Evolutionary conservation across 1,140 invertebrate species (phyloP), one percentile per base, ranked within the genome.

Genomic region (Elymnias hypermnestra): DNA sequence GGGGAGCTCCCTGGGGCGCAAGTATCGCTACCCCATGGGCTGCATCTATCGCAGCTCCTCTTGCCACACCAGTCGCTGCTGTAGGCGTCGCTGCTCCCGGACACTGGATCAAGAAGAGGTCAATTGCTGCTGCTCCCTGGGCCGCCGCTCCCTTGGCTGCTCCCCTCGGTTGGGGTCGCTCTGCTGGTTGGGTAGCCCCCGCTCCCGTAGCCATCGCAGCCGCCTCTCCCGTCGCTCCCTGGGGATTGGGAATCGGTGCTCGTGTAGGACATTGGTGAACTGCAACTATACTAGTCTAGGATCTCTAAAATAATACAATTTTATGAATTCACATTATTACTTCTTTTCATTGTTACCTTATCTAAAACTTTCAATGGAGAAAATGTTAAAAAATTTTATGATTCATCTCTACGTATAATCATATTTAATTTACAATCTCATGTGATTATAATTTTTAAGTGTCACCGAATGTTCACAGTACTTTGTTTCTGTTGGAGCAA

Each of bases 21-120:
- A n/a, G n/a, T n/a, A n/a, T n/a, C n/a, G n/a, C n/a, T n/a, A n/a
- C n/a, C n/a, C n/a, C n/a, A n/a, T n/a, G n/a, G n/a, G n/a, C n/a
- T n/a, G n/a, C n/a, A n/a, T n/a, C n/a, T n/a, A n/a, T n/a, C n/a
- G n/a, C n/a, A n/a, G n/a, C n/a, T 72, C 69, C 5, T 41, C 75
- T 2, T 76, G 76, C 43, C 73, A 79, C 37, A 48, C 75, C 36
- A 74, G 76, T 45, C 29, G 53, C 60, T 6, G 63, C 68, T 10
- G 65, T 72, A 46, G 45, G 44, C n/a, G 36, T 47, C 39, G 49
- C 55, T 12, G 26, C 9, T 14, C 39, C 13, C 9, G 39, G 19
- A 18, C 47, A 50, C 25, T 25, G 39, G 8, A n/a, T 50, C 10
- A 42, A 42, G 38, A 50, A 50, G 23, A 25, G 47, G 9, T 50